A percentile compares a stretch with the other conserved stretches of the same genome.
Conservation (phyloP, 2,888 invertebrate genomes). For the Chironomus riparius region DNA sequence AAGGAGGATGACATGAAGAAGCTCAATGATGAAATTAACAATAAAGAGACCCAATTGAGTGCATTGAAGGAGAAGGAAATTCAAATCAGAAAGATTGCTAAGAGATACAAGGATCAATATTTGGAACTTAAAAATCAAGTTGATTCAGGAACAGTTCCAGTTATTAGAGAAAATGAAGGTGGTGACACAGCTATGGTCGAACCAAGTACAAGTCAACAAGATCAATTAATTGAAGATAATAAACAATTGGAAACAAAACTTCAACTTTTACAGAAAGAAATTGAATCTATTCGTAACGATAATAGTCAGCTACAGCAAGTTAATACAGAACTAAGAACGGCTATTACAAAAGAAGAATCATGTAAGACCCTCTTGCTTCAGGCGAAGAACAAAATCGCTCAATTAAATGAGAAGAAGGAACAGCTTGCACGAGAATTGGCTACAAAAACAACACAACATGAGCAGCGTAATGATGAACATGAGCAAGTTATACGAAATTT, state of each 20-base stretch:
- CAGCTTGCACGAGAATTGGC: conserved; percentile 50
- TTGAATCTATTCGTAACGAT: conserved; percentile 48
- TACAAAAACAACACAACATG: conserved; percentile 46
- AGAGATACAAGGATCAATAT: conserved; percentile 82
- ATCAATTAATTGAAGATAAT: conserved; percentile 43
- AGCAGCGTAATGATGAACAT: conserved; percentile 50
- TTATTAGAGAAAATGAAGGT: conserved; percentile 34
- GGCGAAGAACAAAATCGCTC: conserved; percentile 64
- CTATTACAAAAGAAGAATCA: conserved; percentile 59
- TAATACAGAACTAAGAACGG: conserved; percentile 56
- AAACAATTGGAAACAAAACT: conserved; percentile 39
- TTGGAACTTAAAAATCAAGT: conserved; percentile 66
- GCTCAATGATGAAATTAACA: conserved; percentile 54
- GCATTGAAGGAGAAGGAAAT: conserved; percentile 62
- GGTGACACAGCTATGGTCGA: conserved; percentile 44
- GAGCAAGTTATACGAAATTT: conserved; percentile 51
- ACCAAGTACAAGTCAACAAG: conserved; percentile 43
- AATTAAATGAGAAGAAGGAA: conserved; percentile 55
- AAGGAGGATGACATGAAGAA: conserved; percentile 53
- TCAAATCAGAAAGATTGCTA: conserved; percentile 79
- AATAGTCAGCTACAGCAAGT: conserved; percentile 45
- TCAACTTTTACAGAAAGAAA: conserved; percentile 41
- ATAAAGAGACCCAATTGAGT: conserved; percentile 56
- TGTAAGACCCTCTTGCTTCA: conserved; percentile 60
- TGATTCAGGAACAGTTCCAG: conserved; percentile 46